A percentile compares a stretch with the other conserved stretches of the same genome.
phyloP scores from a whole-genome alignment of 2,113 vertebrate species.

The Mugil cephalus region DNA sequence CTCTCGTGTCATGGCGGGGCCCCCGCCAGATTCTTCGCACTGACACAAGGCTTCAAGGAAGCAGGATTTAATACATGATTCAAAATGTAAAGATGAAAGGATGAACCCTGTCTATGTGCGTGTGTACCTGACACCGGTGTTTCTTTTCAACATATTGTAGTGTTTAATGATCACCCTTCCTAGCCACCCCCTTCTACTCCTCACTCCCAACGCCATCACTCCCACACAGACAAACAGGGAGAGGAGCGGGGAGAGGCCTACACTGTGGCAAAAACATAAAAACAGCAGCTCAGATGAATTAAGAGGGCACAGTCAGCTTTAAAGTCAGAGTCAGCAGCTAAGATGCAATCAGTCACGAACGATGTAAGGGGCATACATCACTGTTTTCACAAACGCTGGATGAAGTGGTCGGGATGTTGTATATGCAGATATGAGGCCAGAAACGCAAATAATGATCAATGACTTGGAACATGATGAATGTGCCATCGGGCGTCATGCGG shows the following conservation, averaged over 20 bases:
- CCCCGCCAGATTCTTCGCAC: constrained; percentile 41
- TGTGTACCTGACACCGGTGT: constrained; percentile 9
- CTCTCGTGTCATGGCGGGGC: constrained; percentile 47
- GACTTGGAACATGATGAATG: constrained; percentile 45
- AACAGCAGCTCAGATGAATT: constrained; percentile 39
- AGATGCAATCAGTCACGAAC: constrained; percentile 58
- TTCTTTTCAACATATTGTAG: constrained; percentile 18
- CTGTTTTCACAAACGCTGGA: constrained; percentile 33
- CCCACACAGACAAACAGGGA: constrained; percentile 32
- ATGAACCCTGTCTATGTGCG: not conserved
- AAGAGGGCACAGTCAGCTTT: constrained; percentile 47
- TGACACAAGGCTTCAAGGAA: constrained; percentile 19
- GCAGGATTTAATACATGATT: constrained; percentile 20
- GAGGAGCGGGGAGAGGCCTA: not conserved
- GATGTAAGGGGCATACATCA: constrained; percentile 47
- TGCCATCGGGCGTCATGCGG: constrained; percentile 1
- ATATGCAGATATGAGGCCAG: constrained; percentile 43
- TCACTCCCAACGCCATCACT: constrained; percentile 11
- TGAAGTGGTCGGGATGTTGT: constrained; percentile 17
- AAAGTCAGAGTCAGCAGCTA: constrained; percentile 57
- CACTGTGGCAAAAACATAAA: not conserved
- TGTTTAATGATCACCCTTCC: constrained; percentile 36
- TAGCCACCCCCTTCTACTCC: constrained; percentile 23
- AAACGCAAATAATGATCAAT: constrained; percentile 60
- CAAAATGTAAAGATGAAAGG: constrained; percentile 27